Evolutionary conservation across 2,888 invertebrate species (phyloP), one percentile per base, ranked within the genome.

Genomic region (Drosophila nigricruria): DNA sequence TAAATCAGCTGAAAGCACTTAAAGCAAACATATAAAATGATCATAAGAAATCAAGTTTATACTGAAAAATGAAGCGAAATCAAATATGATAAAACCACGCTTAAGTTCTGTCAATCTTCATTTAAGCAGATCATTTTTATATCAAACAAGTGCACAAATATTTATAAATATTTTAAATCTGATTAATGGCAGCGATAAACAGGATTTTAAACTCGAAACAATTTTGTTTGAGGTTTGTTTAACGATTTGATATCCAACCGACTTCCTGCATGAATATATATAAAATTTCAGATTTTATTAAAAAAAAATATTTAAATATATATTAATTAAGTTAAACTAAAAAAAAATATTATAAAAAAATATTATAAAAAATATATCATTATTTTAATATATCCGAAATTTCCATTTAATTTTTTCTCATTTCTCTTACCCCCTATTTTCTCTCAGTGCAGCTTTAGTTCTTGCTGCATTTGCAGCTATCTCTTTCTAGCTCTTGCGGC

Each of bases 371-470:
- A n/a, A n/a, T n/a, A n/a, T n/a, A n/a, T n/a, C n/a, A n/a, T n/a
- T n/a, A n/a, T n/a, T n/a, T n/a, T n/a, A n/a, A n/a, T n/a, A n/a
- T n/a, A n/a, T n/a, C n/a, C n/a, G n/a, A n/a, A n/a, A n/a, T n/a
- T n/a, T n/a, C n/a, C n/a, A n/a, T n/a, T n/a, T n/a, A n/a, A n/a
- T n/a, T n/a, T n/a, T 10, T 27, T 27, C 0, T 16, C 14, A 16
- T 4, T 20, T 50, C 2, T 30, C 14, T 45, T n/a, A n/a, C 5
- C 1, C 38, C 10, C 3, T 1, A 16, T 8, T 40, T 65, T 64
- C 47, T 34, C 45, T 20, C 32, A 56, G 50, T 76, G 61, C 40
- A 49, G 36, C 45, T 20, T 5, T 25, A 12, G 8, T 12, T 56
- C 2, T 50, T n/a, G 32, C 58, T n/a, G 56, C 71, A 38, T 5